phyloP scores from a whole-genome alignment of 2,797 vertebrate species.

The Yasuhikotakia modesta region DNA sequence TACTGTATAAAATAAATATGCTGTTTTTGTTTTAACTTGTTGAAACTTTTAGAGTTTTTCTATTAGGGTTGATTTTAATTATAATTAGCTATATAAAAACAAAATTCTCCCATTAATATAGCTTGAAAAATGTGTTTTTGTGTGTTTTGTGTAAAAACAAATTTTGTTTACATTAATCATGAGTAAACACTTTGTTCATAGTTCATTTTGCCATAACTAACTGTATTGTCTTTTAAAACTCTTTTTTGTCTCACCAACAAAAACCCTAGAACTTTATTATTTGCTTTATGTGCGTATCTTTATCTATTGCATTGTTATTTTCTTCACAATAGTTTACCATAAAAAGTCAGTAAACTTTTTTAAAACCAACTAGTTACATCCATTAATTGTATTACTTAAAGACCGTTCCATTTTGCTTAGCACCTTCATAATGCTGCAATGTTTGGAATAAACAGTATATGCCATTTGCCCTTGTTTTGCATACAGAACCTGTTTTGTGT shows the following conservation, averaged over 20 bases:
- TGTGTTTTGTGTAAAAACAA: constrained; percentile 12
- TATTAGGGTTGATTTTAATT: neutral
- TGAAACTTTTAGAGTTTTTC: neutral
- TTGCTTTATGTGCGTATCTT: neutral
- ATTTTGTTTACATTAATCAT: neutral
- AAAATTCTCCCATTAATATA: neutral
- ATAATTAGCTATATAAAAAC: neutral
- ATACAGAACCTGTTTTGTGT: no score
- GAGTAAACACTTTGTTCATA: neutral
- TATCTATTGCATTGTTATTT: constrained; percentile 4
- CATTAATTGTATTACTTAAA: no score
- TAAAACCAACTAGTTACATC: no score
- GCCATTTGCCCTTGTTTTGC: no score
- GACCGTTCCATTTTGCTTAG: no score
- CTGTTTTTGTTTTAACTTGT: neutral
- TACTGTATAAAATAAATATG: neutral
- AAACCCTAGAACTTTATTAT: neutral
- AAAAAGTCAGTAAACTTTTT: neutral
- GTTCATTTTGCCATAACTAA: neutral
- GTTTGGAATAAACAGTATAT: no score
- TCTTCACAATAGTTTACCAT: neutral
- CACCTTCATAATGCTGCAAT: no score
- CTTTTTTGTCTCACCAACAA: neutral
- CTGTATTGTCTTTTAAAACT: neutral
- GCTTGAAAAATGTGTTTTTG: neutral